These are phyloP conservation scores for Heliconius hortense DNA, from an alignment of 2,888 invertebrate species.

Conservation along the genomic window DNA sequence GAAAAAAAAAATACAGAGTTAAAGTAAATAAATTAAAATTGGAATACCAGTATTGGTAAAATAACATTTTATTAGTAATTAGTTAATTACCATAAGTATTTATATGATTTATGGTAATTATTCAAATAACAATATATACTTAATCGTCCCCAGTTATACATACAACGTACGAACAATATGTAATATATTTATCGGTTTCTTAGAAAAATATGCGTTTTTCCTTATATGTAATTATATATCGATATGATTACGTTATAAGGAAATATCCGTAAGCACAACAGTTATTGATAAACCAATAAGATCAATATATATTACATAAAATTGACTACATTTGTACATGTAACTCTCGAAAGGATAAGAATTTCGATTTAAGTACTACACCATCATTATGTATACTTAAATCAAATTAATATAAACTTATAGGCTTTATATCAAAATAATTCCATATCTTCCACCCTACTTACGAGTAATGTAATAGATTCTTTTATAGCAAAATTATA, in stretches of 20 bases:
- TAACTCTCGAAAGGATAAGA: neutral
- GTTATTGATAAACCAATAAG: neutral
- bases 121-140: neutral
- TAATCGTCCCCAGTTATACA: neutral
- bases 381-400: neutral
- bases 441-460: slow-evolving; percentile 20
- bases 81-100: neutral
- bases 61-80: neutral
- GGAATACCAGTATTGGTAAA: neutral
- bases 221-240: neutral
- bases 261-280: neutral
- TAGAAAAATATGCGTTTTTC: neutral
- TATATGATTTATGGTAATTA: neutral
- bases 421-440: slow-evolving; percentile 11
- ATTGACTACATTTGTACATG: neutral
- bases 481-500: slow-evolving; percentile 4
- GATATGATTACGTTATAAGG: neutral
- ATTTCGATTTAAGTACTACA: neutral
- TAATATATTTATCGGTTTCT: slow-evolving; percentile 3
- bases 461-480: neutral
- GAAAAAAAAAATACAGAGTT: neutral
- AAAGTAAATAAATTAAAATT: neutral
- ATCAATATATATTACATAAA: neutral
- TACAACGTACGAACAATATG: neutral
- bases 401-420: neutral